Percentiles rank a stretch among this genome's conserved stretches.
phyloP scores from a whole-genome alignment of 2,888 invertebrate genomes.

The Molorchus minor region DNA sequence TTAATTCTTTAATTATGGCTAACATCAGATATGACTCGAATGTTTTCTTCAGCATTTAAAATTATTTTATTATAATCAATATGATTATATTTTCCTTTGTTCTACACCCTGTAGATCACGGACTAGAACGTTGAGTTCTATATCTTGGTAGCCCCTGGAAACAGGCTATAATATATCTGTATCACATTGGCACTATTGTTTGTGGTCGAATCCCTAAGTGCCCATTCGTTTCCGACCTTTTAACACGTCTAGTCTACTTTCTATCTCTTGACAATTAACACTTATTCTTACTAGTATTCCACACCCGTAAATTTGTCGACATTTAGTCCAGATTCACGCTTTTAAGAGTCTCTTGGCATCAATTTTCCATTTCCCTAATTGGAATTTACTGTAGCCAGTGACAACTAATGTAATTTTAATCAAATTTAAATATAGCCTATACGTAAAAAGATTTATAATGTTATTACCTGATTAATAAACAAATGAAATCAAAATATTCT shows the following conservation, averaged over 20 bases:
- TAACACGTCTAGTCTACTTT: conserved; percentile 61
- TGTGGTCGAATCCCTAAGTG: conserved; percentile 61
- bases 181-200: conserved; percentile 55
- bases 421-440: too few relatives aligned
- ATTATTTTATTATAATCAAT: too few relatives aligned
- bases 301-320: conserved; percentile 33
- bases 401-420: too few relatives aligned
- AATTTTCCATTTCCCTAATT: conserved; percentile 4
- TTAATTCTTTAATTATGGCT: too few relatives aligned
- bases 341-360: conserved; percentile 10
- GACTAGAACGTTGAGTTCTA: background rate
- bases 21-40: too few relatives aligned
- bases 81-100: too few relatives aligned
- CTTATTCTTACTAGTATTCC: conserved; percentile 33
- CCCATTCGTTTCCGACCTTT: conserved; percentile 62
- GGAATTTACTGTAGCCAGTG: conserved; percentile 7
- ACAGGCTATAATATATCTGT: conserved; percentile 46
- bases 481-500: too few relatives aligned
- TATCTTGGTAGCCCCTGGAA: conserved; percentile 13
- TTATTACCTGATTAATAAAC: too few relatives aligned
- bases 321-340: conserved; percentile 24
- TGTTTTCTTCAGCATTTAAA: too few relatives aligned
- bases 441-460: too few relatives aligned
- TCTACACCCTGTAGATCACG: too few relatives aligned
- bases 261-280: conserved; percentile 55